Conservation (phyloP, 1,140 invertebrate species). For the Hylaeus volcanicus region DNA sequence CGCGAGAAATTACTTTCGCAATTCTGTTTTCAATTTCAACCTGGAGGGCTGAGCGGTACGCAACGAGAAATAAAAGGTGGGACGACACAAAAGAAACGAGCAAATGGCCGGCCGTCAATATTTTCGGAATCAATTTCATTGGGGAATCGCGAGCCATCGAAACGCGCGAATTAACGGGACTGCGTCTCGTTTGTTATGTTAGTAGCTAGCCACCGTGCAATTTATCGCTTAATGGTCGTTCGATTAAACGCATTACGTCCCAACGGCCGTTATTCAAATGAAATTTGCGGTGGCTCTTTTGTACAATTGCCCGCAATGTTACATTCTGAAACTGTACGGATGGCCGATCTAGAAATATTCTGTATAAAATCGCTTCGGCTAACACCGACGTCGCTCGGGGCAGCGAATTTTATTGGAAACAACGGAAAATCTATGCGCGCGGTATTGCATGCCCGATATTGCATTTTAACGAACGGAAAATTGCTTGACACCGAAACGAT, state of each 20-base stretch:
- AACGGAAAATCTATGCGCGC: background rate
- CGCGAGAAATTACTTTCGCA: background rate
- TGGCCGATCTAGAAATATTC: background rate
- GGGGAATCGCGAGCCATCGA: background rate
- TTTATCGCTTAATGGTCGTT: constrained; percentile 29
- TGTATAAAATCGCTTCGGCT: background rate
- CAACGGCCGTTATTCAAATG: constrained; percentile 28
- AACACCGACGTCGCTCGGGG: too few species aligned
- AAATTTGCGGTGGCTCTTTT: constrained; percentile 8
- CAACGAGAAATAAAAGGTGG: background rate
- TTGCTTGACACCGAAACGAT: background rate
- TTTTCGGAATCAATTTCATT: background rate
- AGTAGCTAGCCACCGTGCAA: constrained; percentile 7
- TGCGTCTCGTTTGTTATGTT: constrained; percentile 26
- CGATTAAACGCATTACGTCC: background rate
- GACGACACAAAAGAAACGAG: background rate
- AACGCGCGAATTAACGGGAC: constrained; percentile 14
- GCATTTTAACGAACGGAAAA: constrained; percentile 23
- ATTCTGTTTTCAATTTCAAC: background rate
- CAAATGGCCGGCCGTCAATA: background rate
- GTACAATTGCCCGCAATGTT: background rate
- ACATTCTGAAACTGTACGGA: background rate
- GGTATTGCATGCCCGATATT: background rate
- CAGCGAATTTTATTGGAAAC: background rate
- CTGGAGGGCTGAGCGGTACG: background rate